These are phyloP conservation scores for Paramormyrops hopkinsi DNA, from an alignment of 2,797 vertebrate genomes.

Conservation along the genomic window DNA sequence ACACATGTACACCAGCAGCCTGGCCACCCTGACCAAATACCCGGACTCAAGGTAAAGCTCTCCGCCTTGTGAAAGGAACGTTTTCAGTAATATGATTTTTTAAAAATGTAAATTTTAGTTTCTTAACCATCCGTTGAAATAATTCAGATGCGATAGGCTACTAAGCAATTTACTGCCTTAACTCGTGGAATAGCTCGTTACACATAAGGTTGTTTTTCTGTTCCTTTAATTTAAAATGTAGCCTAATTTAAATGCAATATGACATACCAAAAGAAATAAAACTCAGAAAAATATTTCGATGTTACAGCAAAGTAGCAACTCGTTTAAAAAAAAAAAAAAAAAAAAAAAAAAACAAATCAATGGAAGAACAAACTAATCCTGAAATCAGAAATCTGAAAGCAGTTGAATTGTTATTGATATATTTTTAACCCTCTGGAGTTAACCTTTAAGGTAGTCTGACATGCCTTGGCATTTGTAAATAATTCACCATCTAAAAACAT, in stretches of 20 bases:
- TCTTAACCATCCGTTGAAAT: neutral
- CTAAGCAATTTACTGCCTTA: neutral
- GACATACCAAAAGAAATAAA: neutral
- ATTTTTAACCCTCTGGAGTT: neutral
- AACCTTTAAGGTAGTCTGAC: neutral
- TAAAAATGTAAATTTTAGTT: neutral
- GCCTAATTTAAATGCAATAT: neutral
- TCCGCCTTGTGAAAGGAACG: neutral
- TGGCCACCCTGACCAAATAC: constrained; percentile 83
- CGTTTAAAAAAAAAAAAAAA: neutral
- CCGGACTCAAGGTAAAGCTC: constrained; percentile 79
- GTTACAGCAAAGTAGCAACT: neutral
- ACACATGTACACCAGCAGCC: constrained; percentile 91
- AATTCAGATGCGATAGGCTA: neutral
- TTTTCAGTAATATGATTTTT: neutral
- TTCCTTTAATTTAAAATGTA: neutral
- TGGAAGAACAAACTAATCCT: neutral
- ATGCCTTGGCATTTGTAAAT: neutral
- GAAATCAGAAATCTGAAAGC: neutral
- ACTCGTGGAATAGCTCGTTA: neutral
- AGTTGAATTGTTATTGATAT: neutral
- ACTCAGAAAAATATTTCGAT: neutral
- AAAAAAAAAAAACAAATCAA: neutral
- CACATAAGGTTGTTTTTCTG: neutral
- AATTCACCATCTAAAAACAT: neutral